phyloP scores from a whole-genome alignment of 2,888 invertebrate species.

The Megalurothrips usitatus region DNA sequence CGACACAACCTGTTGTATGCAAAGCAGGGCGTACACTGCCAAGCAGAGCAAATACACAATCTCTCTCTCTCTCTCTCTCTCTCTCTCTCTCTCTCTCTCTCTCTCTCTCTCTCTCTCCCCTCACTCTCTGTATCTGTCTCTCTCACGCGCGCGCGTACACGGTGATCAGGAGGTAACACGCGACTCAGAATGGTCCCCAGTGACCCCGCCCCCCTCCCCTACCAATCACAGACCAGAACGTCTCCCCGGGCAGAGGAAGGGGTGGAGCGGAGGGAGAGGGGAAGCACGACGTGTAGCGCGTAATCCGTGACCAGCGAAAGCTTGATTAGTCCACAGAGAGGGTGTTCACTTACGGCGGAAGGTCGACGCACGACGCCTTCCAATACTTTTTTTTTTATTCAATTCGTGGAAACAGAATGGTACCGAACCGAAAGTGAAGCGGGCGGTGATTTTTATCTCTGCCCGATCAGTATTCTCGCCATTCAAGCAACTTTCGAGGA shows the following conservation, averaged over 20 bases:
- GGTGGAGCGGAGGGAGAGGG: background rate
- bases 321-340: too few relatives aligned
- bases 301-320: too few relatives aligned
- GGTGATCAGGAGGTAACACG: constrained; percentile 28
- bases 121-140: constrained; percentile 29
- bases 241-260: background rate
- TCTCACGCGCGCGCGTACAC: constrained; percentile 20
- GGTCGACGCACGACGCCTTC: too few relatives aligned
- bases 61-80: constrained; percentile 19
- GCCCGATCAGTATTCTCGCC: too few relatives aligned
- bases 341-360: too few relatives aligned
- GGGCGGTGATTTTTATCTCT: too few relatives aligned
- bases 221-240: background rate
- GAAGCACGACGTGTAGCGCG: background rate
- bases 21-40: too few relatives aligned
- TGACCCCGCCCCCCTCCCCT: constrained; percentile 20
- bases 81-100: constrained; percentile 31
- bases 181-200: background rate
- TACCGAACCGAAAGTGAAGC: too few relatives aligned
- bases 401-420: too few relatives aligned
- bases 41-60: background rate
- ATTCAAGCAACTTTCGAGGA: too few relatives aligned
- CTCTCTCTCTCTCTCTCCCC: constrained; percentile 18
- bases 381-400: too few relatives aligned
- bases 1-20: too few relatives aligned